Base-by-base conservation (phyloP, 1,140 invertebrate genomes). In the Aphaenogaster ashmeadi region DNA sequence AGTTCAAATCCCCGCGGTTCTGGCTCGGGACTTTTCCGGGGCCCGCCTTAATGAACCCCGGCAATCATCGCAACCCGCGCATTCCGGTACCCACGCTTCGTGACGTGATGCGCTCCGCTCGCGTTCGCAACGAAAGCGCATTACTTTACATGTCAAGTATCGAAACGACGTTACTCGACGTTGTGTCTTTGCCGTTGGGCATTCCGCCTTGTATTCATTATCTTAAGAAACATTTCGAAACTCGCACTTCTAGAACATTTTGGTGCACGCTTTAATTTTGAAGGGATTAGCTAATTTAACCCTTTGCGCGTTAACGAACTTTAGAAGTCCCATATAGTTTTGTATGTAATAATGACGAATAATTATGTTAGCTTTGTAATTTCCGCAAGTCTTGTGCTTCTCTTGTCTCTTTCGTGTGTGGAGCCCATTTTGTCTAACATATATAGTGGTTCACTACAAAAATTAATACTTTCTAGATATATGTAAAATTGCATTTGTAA, bases 31-130 rank as follows among this genome's bases (percentile, higher is more conserved):
- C 64, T 89, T 88, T 88, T 86, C 85, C 79, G 85, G 80, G 33
- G 52, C 11, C 54, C 18, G 67, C 27, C 69, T 86, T 91, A 91
- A 91, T 88, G 90, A 91, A 71, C 75, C 87, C 67, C 75, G 41
- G 33, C 60, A 87, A 87, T 89, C 87, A 86, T 78, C 85, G 78
- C 66, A 66, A 41, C 78, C 74, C 66, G 77, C 77, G 85, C 88
- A 72, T 86, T 91, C 89, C 90, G 89, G 87, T 91, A 91, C 89
- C 89, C 90, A 91, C 90, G 90, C 74, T 81, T 85, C 67, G 72
- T 79, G 56, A 77, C 62, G 79, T 18, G 33, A 47, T 56, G 54
- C 56, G 81, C 47, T 27, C 52, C 18, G 84, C 41, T 56, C 64
- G 66, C 64, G 79, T 67, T 69, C 58, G 41, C 88, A 58, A 83